Base-by-base conservation (phyloP, 1,140 invertebrate genomes). In the Aphis gossypii region DNA sequence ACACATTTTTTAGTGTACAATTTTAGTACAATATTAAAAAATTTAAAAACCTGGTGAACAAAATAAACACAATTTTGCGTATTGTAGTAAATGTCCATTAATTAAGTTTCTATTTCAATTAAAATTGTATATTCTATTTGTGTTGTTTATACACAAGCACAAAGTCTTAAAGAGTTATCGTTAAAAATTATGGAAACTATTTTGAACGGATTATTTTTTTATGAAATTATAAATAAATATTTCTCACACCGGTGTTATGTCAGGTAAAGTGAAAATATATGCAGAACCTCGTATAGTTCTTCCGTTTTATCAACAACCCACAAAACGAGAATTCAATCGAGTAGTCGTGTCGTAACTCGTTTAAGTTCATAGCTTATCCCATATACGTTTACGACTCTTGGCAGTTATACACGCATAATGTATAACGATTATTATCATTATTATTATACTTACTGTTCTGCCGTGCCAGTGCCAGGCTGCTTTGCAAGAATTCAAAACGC, bases 11-110 rank as follows among this genome's bases (percentile, higher is more conserved):
- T 30, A 89, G 51, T 41, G 21, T 38, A 56, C 20, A 48, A 48
- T 56, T 56, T 56, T 89, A 38, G 48, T 89, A 38, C 23, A 38
- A 11, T 84, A 84, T 44, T 30, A 44, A 48, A 23, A 35, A 54
- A 38, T 25, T 89, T 89, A 54, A 56, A 89, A 89, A 89, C 51
- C n/a, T 89, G 87, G 56, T 89, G n/a, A 21, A 21, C 20, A 7
- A 54, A 54, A 51, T 23, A 88, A 8, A 9, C 21, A 56, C 9
- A 38, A 21, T 51, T 11, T 87, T 30, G 25, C 30, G 46, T 21
- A 87, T 48, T 51, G n/a, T 87, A 46, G 86, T 51, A 51, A 51
- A 87, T 48, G 30, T 21, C 46, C 5, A 3, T 46, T 87, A 14
- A 41, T 41, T 6, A 86, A 30, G 6, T 35, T 51, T 87, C 51